phyloP scores from a whole-genome alignment of 2,113 vertebrate species.

The Rattus norvegicus region DNA sequence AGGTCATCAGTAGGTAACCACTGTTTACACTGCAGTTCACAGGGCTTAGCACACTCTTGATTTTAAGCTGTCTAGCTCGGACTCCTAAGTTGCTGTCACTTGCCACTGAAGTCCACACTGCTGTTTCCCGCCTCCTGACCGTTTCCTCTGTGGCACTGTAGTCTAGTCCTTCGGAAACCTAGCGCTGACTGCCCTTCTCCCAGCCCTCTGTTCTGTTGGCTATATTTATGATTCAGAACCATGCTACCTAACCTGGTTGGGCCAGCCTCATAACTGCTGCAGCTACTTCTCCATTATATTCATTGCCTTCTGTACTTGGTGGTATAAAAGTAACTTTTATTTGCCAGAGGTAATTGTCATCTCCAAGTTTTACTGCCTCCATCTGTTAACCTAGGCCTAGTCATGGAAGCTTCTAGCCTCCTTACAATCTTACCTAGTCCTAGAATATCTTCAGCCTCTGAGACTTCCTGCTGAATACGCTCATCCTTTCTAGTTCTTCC shows the following conservation, averaged over 20 bases:
- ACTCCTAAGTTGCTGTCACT: neutral
- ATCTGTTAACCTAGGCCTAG: too few species aligned
- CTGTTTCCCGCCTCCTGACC: neutral
- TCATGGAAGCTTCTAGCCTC: too few species aligned
- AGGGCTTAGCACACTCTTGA: neutral
- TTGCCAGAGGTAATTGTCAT: too few species aligned
- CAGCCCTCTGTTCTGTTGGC: neutral
- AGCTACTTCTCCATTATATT: neutral
- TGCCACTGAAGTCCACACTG: neutral
- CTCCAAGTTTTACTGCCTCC: too few species aligned
- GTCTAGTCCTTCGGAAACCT: neutral
- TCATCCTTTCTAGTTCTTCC: too few species aligned
- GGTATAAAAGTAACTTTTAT: too few species aligned
- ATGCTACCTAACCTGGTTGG: neutral
- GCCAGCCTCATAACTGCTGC: neutral
- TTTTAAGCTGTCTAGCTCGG: neutral
- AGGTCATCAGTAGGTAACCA: conserved; percentile 27
- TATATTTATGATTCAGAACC: neutral
- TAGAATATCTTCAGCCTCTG: too few species aligned
- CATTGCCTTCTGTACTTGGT: neutral
- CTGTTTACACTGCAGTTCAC: neutral
- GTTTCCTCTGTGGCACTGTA: neutral
- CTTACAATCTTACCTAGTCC: too few species aligned
- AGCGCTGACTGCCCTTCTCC: neutral
- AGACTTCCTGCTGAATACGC: too few species aligned